Evolutionary conservation across 2,113 vertebrate species (phyloP), one percentile per base, ranked within the genome.

Genomic region (Corythaeola cristata): DNA sequence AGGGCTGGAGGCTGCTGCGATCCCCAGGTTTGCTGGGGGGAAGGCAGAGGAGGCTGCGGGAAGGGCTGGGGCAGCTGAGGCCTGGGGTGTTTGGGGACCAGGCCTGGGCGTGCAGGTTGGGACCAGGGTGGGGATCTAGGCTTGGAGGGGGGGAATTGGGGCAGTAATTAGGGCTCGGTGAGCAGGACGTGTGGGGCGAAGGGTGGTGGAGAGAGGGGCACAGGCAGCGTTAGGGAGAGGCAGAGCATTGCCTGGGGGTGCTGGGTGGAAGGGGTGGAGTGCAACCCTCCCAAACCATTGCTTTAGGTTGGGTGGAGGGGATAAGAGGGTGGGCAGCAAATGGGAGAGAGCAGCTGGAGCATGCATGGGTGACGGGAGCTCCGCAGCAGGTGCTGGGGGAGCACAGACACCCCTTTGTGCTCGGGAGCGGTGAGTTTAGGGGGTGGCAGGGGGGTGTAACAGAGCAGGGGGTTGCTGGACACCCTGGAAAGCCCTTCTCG

Each of bases 381-480:
- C 6, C 0, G 75, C 69, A 79, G 92, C 96, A 94, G 96, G 44
- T 95, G 94, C 82, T 32, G 78, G 82, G 89, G 62, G 27, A 88
- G 87, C 87, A 96, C 89, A 95, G 84, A 12, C 39, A 8, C 60
- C 90, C 15, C 69, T 87, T 94, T 95, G 94, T 96, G 87, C 67
- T 79, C 0, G 0, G 75, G n/a, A 6, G 32, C 1, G 0, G 37
- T 4, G 28, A 35, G 28, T 24, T 64, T 90, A 24, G 75, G 71
- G 88, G 39, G 24, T 16, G 59, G 30, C 2, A 3, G 24, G 33
- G 23, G 33, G 15, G 2, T 20, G n/a, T 28, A 5, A 21, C 0
- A 2, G 59, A 37, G 60, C 37, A 33, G 59, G 47, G 84, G 45
- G 41, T n/a, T 95, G 77, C 69, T 23, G 85, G 66, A 27, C 64